Evolutionary conservation across 2,888 invertebrate genomes (phyloP), one percentile per base, ranked within the genome.

Genomic region (Choristoneura rosaceana): DNA sequence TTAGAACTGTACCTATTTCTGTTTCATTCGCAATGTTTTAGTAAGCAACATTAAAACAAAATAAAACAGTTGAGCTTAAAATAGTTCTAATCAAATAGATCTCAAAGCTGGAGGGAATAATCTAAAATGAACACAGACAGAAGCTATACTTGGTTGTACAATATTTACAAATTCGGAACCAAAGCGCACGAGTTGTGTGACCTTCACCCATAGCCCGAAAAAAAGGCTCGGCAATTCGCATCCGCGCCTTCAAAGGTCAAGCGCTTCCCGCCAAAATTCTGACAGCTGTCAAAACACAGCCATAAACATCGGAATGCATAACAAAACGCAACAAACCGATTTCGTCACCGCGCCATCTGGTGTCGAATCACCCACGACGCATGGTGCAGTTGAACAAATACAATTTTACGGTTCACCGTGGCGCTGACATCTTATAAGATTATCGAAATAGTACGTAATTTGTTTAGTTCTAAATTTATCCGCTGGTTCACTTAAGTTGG

Each of bases 261-360:
- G 38, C 62, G 43, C 55, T 67, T 73, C 69, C 73, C 73, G 68
- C 68, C 64, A 68, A 73, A 75, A 25, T 60, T 71, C 69, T 78
- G 83, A 80, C 80, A 82, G 80, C 81, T 82, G 82, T 81, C 83
- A 81, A 78, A 81, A 76, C 74, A 78, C 69, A 65, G 43, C 66
- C 74, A 75, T 66, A 68, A 52, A 71, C 67, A 66, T 67, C 55
- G 70, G 76, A 59, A 74, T 58, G 66, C 69, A 71, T 78, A 81
- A 81, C 81, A 80, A 78, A 81, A 80, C 80, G 77, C 74, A 71
- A 71, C 76, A 75, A 71, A 74, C 55, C 17, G 66, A 74, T 86
- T 82, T 82, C 82, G 80, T 82, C 82, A 84, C 78, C 74, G 55
- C 73, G 74, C 81, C 89, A 89, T 89, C 84, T 89, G 89, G 86